A percentile compares a stretch with the other conserved stretches of the same genome.
phyloP scores from a whole-genome alignment of 2,113 vertebrate species.

The Gymnorhina tibicen region DNA sequence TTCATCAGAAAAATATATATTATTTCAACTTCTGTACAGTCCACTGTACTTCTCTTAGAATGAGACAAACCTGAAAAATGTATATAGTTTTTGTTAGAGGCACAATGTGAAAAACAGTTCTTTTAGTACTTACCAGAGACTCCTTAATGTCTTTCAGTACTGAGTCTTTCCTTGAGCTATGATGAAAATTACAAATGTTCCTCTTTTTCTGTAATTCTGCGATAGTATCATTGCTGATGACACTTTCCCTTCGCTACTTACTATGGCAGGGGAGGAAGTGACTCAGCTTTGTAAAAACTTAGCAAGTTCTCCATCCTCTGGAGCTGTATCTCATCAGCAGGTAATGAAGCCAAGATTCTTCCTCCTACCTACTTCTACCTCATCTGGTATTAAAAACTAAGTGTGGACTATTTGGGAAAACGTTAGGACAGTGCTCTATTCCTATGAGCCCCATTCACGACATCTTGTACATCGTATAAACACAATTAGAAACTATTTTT shows the following conservation, averaged over 20 bases:
- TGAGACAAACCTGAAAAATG: not conserved
- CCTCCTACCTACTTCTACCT: not conserved
- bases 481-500: not conserved
- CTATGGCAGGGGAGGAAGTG: not conserved
- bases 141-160: not conserved
- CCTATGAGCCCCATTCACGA: not conserved
- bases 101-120: not conserved
- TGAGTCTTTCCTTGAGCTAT: not conserved
- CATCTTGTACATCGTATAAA: not conserved
- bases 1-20: not conserved
- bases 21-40: not conserved
- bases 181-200: not conserved
- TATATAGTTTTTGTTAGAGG: not conserved
- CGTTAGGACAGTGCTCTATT: not conserved
- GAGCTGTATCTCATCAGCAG: not conserved
- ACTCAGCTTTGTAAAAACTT: not conserved
- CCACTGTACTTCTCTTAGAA: not conserved
- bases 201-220: not conserved
- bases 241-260: not conserved
- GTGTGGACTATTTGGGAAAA: not conserved
- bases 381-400: not conserved
- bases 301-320: not conserved
- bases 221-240: not conserved
- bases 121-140: not conserved
- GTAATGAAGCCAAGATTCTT: not conserved